Percentiles rank a stretch among this genome's conserved stretches.
phyloP scores from a whole-genome alignment of 1,140 invertebrate genomes.

The Forficula auricularia region DNA sequence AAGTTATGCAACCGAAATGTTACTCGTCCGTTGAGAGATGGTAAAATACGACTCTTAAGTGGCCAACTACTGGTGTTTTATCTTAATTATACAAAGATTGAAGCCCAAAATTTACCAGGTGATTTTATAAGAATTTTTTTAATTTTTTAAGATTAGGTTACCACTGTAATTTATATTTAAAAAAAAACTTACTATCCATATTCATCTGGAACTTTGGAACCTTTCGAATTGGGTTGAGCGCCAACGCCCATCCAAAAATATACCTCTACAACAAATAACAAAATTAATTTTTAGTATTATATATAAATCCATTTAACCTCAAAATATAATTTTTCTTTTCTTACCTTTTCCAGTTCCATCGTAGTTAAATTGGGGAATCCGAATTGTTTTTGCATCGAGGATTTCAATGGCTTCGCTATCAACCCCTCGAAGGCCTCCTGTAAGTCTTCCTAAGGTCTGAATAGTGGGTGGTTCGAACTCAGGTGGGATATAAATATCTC shows the following conservation, averaged over 20 bases:
- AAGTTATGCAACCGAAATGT: too few species aligned
- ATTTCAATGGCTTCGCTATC: constrained; percentile 56
- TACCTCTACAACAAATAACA: constrained; percentile 30
- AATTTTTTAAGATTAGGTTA: constrained; percentile 1
- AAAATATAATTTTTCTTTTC: too few species aligned
- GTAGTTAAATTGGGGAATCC: constrained; percentile 56
- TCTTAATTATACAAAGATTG: neutral
- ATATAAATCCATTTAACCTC: too few species aligned
- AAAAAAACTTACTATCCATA: constrained; percentile 66
- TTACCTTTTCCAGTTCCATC: constrained; percentile 45
- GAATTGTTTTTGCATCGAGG: constrained; percentile 63
- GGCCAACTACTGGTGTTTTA: neutral
- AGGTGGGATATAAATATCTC: constrained; percentile 77
- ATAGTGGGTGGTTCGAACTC: constrained; percentile 73
- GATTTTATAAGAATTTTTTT: neutral
- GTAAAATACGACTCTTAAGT: too few species aligned
- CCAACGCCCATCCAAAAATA: constrained; percentile 81
- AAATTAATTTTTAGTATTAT: too few species aligned
- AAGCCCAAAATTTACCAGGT: neutral
- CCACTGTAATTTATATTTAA: constrained; percentile 4
- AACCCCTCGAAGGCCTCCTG: constrained; percentile 44
- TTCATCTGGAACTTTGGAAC: constrained; percentile 72
- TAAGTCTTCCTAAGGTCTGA: constrained; percentile 51
- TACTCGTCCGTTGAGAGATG: too few species aligned
- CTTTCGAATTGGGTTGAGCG: constrained; percentile 63